Percentiles rank a stretch among this genome's conserved stretches.
These are phyloP conservation scores for Atherinomorus stipes DNA, from an alignment of 2,113 vertebrate genomes.

Conservation along the genomic window DNA sequence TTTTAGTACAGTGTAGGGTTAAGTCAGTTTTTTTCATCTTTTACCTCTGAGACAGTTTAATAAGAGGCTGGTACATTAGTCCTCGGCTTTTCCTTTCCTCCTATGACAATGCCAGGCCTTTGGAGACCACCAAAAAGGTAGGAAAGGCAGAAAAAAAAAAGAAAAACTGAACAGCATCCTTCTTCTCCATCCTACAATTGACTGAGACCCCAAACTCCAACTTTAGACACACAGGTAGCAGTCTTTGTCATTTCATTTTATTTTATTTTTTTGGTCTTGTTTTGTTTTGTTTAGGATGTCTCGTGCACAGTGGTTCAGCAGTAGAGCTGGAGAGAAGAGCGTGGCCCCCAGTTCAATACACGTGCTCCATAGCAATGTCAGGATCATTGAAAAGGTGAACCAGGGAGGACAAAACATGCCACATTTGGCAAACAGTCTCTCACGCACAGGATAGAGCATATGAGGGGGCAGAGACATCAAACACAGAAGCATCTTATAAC, in stretches of 20 bases:
- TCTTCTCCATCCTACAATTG: slow-evolving; percentile 28
- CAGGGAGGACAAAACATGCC: slow-evolving; percentile 48
- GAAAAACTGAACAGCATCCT: slow-evolving; percentile 31
- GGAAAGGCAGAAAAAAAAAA: neutral
- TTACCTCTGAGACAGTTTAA: slow-evolving; percentile 69
- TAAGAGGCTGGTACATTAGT: slow-evolving; percentile 69
- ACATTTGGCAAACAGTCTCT: slow-evolving; percentile 61
- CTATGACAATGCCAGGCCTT: slow-evolving; percentile 61
- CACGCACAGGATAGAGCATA: slow-evolving; percentile 41
- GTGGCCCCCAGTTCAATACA: slow-evolving; percentile 16
- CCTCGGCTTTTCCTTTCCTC: slow-evolving; percentile 73
- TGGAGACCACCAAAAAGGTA: slow-evolving; percentile 31
- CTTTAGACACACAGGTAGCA: slow-evolving; percentile 19
- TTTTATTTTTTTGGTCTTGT: too few species aligned
- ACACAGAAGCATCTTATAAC: slow-evolving; percentile 70
- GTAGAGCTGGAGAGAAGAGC: slow-evolving; percentile 40
- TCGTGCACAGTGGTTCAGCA: slow-evolving; percentile 43
- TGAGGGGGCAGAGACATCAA: slow-evolving; percentile 34
- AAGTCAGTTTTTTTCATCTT: slow-evolving; percentile 52
- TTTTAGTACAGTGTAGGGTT: slow-evolving; percentile 78
- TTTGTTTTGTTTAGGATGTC: slow-evolving; percentile 12
- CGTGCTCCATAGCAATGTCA: slow-evolving; percentile 60
- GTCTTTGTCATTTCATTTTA: slow-evolving; percentile 23
- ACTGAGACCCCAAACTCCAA: slow-evolving; percentile 25
- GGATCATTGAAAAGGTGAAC: slow-evolving; percentile 76